These are phyloP conservation scores for Hipposideros armiger DNA, from an alignment of 2,113 vertebrate species.

Conservation along the genomic window DNA sequence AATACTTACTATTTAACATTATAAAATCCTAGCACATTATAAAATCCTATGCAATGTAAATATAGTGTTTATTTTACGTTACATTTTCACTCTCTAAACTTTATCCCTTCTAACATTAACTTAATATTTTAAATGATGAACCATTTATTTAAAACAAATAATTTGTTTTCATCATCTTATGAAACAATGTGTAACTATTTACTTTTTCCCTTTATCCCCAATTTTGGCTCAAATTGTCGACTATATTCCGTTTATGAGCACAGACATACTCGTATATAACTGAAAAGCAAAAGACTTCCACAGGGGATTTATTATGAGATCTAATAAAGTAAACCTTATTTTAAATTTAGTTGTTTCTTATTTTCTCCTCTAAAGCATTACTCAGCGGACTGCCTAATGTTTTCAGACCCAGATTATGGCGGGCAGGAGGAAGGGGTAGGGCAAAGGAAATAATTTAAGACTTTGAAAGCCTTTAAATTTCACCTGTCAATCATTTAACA, in stretches of 20 bases:
- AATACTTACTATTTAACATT: constrained; percentile 50
- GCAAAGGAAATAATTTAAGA: background rate
- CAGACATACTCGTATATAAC: background rate
- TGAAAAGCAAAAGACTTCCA: constrained; percentile 4
- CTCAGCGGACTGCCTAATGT: background rate
- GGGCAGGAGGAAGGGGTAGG: background rate
- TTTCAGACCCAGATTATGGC: background rate
- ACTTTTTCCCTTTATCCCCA: background rate
- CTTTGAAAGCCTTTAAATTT: constrained; percentile 6
- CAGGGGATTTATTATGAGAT: background rate
- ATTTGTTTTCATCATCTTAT: constrained; percentile 27
- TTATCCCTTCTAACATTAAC: constrained; percentile 6
- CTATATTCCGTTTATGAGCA: background rate
- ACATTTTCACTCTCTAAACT: background rate
- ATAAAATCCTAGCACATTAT: constrained; percentile 29
- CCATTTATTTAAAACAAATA: constrained; percentile 1
- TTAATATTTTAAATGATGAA: constrained; percentile 36
- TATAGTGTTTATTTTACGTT: constrained; percentile 47
- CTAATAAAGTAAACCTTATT: background rate
- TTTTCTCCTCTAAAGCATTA: constrained; percentile 44
- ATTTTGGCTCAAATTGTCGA: background rate
- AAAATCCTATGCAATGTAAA: constrained; percentile 47
- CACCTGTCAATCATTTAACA: background rate
- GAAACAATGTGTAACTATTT: background rate
- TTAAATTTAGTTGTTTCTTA: constrained; percentile 13